A percentile compares a stretch with the other conserved stretches of the same genome.
phyloP scores from a whole-genome alignment of 2,797 vertebrate species.

The Trematomus bernacchii region DNA sequence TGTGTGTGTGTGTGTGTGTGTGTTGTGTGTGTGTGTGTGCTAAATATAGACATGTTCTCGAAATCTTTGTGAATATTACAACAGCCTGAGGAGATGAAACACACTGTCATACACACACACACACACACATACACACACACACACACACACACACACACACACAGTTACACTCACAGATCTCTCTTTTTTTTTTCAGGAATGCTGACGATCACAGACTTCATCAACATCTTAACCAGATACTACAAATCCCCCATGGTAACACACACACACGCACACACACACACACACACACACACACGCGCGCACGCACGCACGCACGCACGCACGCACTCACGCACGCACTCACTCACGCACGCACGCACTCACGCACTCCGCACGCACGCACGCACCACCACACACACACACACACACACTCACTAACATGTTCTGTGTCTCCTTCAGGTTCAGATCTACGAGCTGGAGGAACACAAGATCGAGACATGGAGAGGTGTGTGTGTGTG shows the following conservation, averaged over 20 bases:
- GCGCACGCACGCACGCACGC: no score
- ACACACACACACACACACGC: conserved; percentile 29
- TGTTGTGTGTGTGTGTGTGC: not conserved
- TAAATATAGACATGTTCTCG: not conserved
- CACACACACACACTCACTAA: conserved; percentile 38
- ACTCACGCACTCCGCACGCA: no score
- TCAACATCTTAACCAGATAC: conserved; percentile 99
- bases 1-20: no score
- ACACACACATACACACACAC: no score
- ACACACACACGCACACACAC: conserved; percentile 35
- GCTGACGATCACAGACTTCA: conserved; percentile 99
- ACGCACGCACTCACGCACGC: conserved; percentile 47
- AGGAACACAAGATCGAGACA: conserved; percentile 99
- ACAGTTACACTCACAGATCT: not conserved
- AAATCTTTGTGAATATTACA: not conserved
- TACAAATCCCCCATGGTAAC: conserved; percentile 98
- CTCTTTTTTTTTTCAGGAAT: conserved; percentile 88
- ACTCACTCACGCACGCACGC: conserved; percentile 34
- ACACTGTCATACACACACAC: no score
- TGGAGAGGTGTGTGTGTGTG: conserved; percentile 91
- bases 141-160: no score
- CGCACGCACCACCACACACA: no score
- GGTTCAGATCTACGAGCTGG: conserved; percentile 99
- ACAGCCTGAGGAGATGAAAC: not conserved
- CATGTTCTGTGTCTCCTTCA: conserved; percentile 90